Percentiles rank a stretch among this genome's conserved stretches.
Conservation (phyloP, 2,888 invertebrate genomes). For the Andrena marginata region DNA sequence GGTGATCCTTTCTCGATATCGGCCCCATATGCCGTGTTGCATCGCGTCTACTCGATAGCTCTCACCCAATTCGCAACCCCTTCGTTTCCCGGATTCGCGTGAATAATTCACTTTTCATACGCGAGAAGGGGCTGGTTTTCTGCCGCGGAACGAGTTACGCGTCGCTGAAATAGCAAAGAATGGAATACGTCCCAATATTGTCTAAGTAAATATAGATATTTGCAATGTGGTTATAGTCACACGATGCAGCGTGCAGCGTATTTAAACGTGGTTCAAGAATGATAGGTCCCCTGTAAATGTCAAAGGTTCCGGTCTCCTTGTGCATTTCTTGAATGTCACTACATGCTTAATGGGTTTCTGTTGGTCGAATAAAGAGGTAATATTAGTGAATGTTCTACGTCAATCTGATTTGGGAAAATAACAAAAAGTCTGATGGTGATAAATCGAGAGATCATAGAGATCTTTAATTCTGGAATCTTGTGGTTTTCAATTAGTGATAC, state of each 20-base stretch:
- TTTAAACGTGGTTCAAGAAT: too few species aligned
- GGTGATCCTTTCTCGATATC: slow-evolving; percentile 85
- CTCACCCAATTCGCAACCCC: slow-evolving; percentile 67
- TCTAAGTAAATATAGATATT: background rate
- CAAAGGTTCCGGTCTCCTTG: too few species aligned
- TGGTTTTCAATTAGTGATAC: background rate
- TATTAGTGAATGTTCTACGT: background rate
- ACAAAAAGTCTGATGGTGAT: background rate
- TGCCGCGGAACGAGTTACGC: slow-evolving; percentile 24
- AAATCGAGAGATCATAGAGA: background rate
- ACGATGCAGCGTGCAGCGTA: too few species aligned
- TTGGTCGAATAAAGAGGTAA: background rate
- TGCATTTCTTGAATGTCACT: too few species aligned
- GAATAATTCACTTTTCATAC: slow-evolving; percentile 26
- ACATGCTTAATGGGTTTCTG: too few species aligned
- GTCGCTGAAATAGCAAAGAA: slow-evolving; percentile 19
- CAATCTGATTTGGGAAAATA: background rate
- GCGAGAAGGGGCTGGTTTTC: slow-evolving; percentile 32
- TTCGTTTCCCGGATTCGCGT: slow-evolving; percentile 44
- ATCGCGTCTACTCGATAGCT: slow-evolving; percentile 68
- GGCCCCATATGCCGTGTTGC: slow-evolving; percentile 77
- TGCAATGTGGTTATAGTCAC: too few species aligned
- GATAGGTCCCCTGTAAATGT: too few species aligned
- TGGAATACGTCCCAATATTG: background rate
- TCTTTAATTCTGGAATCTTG: background rate